phyloP scores from a whole-genome alignment of 2,797 vertebrate species.

The Myotis pilosus region DNA sequence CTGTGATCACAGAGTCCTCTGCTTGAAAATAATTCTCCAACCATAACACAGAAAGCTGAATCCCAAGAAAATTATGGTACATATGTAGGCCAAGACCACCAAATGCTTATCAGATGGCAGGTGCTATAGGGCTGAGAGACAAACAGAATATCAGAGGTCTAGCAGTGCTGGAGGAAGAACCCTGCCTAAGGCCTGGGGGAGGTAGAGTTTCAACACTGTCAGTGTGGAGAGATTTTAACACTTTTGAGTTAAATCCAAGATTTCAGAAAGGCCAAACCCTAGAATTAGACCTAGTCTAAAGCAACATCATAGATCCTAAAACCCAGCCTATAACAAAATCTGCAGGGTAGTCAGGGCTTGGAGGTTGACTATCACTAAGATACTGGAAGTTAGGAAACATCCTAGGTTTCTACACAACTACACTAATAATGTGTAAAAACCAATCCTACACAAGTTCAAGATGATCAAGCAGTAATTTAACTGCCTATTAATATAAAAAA shows the following conservation, averaged over 20 bases:
- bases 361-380: background rate
- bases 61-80: constrained; percentile 14
- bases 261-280: background rate
- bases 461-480: constrained; percentile 32
- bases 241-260: background rate
- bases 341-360: background rate
- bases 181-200: background rate
- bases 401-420: background rate
- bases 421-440: background rate
- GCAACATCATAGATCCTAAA: background rate
- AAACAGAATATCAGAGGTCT: background rate
- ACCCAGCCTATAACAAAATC: constrained; percentile 12
- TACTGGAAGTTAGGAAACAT: background rate
- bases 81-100: background rate
- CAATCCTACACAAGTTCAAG: background rate
- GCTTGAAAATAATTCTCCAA: background rate
- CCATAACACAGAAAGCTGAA: background rate
- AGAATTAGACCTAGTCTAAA: constrained; percentile 15
- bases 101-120: background rate
- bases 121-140: background rate
- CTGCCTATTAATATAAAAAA: background rate
- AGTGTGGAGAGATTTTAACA: constrained; percentile 9
- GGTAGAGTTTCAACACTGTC: background rate
- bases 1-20: background rate
- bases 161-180: background rate